Base-by-base conservation (phyloP, 35 echinoderm and acorn worm species). In the Patiria miniata region DNA sequence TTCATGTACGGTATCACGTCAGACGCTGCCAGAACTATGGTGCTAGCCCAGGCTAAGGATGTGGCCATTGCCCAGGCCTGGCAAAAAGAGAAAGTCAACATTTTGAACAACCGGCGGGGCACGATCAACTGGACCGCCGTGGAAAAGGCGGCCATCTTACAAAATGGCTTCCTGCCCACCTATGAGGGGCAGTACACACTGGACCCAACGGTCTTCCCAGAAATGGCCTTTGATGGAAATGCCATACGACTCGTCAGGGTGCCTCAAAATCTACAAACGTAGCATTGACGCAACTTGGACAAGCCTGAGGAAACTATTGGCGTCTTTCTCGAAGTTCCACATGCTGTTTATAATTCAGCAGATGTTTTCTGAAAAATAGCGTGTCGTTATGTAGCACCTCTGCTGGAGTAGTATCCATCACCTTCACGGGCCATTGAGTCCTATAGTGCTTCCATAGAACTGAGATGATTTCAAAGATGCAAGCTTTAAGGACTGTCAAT, bases 141-240 rank as follows among this genome's bases (percentile, higher is more conserved):
- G 14, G 93, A 99, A 26, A 89, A 78, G 68, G 78, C 38, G 38
- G 16, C 16, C 15, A 78, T 99, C 18, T 86, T 99, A 79, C 61
- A 92, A 73, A 88, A 89, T 81, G 87, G 87, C 19, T 85, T 59
- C 42, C 39, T 99, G 12, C 22, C 78, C 39, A 79, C 87, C 16
- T 99, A 95, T 81, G 93, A 92, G 39, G 93, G 89, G 37, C 51
- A 58, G 8, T 99, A 94, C 36, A 80, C 93, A 2, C 14, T 94
- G 3, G 96, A 99, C 79, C 86, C 90, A 3, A 81, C 39, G 39
- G 51, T 78, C 14, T 91, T 92, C 79, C 96, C 96, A 51, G 89
- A 87, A 34, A 87, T 95, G 58, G 96, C 96, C 6, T 94, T 94
- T 81, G 96, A 99, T 81, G 92, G 96, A 2, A 99, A 99, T 79